Base-by-base conservation (phyloP, 2,113 vertebrate genomes). In the Peromyscus polionotus region DNA sequence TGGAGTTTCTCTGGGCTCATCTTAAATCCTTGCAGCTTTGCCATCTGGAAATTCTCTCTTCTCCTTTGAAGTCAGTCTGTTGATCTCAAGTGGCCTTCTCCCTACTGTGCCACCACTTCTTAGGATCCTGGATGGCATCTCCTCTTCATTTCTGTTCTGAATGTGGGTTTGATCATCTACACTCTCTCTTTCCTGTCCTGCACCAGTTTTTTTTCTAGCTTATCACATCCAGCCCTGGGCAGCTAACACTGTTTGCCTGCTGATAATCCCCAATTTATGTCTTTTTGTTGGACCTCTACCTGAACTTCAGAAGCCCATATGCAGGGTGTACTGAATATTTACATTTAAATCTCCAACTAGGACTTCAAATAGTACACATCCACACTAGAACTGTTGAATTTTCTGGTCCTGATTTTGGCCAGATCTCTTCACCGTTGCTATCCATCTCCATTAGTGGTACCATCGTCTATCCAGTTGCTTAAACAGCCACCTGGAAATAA, bases 311-410 rank as follows among this genome's bases (percentile, higher is more conserved):
- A 63, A 12, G 17, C 57, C 61, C 72, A 59, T 65, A 67, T 10
- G 24, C 80, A 95, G 48, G 7, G 4, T 72, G 36, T 86, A 81
- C 39, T 59, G 59, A 67, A 93, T 11, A 48, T 87, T 5, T 93
- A 24, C 63, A 84, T 26, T 94, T 95, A 94, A 95, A 90, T 22
- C 5, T 93, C 77, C 80, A 76, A 70, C 9, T 54, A 84, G 48
- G 3, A 5, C 31, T 33, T 94, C n/a, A 85, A 45, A 72, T 48
- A 31, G 0, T 39, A 80, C 10, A 39, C 10, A 16, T 80, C 51
- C 4, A 85, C 42, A 61, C 59, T 22, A 88, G 81, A 84, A 83
- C 24, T 83, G 88, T 67, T 81, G 36, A 45, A 65, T 76, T 84
- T 59, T 45, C n/a, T 36, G 57, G 11, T 8, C 26, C 20, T 13